Conservation (phyloP, 2,888 invertebrate species). For the Trichogramma evanescens region DNA sequence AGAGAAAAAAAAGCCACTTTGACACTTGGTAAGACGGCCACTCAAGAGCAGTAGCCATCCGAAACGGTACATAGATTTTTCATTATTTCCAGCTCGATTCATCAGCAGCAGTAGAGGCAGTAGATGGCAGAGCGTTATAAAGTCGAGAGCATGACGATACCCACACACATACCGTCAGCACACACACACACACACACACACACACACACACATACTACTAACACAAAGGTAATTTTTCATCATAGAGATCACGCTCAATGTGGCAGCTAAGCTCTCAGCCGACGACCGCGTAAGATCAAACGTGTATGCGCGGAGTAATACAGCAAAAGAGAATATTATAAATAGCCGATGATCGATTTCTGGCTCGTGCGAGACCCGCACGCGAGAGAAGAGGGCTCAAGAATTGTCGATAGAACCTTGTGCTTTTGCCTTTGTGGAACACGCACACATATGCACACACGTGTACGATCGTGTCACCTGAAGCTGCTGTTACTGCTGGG, state of each 20-base stretch:
- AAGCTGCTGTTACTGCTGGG: not conserved
- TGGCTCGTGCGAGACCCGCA: not conserved
- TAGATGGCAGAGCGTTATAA: too few species aligned
- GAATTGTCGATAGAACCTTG: conserved; percentile 17
- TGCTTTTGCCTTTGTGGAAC: not conserved
- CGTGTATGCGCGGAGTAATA: conserved; percentile 27
- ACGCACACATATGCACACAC: not conserved
- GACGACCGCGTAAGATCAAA: conserved; percentile 40
- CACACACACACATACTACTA: too few species aligned
- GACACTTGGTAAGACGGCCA: too few species aligned
- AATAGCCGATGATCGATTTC: conserved; percentile 6
- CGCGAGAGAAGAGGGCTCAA: conserved; percentile 7
- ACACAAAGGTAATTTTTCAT: conserved; percentile 47
- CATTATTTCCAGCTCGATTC: too few species aligned
- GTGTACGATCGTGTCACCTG: not conserved
- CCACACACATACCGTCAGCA: too few species aligned
- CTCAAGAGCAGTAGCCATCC: too few species aligned
- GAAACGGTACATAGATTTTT: too few species aligned
- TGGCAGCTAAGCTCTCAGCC: conserved; percentile 3
- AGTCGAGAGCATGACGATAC: too few species aligned
- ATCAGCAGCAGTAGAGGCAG: too few species aligned
- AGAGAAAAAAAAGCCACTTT: too few species aligned
- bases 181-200: too few species aligned
- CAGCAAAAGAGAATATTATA: too few species aligned
- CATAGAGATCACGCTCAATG: conserved; percentile 42